phyloP scores from a whole-genome alignment of 2,888 invertebrate genomes.

The Agrochola lychnidis region DNA sequence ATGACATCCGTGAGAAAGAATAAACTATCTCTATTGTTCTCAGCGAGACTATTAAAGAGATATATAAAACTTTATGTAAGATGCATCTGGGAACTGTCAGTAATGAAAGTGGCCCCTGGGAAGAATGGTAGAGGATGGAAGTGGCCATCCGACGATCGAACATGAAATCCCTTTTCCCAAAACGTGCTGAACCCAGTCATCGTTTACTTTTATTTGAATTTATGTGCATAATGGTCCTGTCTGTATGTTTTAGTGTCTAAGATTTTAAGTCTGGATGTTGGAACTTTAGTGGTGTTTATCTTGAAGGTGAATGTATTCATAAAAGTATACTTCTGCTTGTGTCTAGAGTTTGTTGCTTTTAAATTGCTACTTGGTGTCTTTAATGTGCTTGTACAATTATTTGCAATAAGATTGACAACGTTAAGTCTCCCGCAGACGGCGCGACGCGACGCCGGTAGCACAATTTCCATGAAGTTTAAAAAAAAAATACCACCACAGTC shows the following conservation, averaged over 20 bases:
- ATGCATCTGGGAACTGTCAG: conserved; percentile 43
- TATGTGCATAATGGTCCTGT: conserved; percentile 35
- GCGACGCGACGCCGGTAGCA: too few species aligned
- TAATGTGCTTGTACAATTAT: too few species aligned
- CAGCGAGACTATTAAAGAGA: conserved; percentile 34
- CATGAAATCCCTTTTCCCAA: conserved; percentile 64
- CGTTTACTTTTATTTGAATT: conserved; percentile 54
- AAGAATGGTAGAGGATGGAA: conserved; percentile 25
- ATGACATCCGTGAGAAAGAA: conserved; percentile 18
- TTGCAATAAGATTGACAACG: too few species aligned
- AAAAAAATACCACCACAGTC: too few species aligned
- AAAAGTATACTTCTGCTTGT: not conserved
- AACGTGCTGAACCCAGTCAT: conserved; percentile 55
- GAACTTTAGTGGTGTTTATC: not conserved
- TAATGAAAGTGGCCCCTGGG: conserved; percentile 52
- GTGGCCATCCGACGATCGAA: conserved; percentile 54
- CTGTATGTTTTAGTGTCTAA: conserved; percentile 15
- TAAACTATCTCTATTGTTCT: conserved; percentile 27
- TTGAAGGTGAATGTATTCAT: conserved; percentile 18
- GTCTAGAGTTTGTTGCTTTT: not conserved
- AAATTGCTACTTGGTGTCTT: not conserved
- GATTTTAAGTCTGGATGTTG: not conserved
- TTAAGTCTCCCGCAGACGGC: too few species aligned
- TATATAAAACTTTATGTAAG: conserved; percentile 50
- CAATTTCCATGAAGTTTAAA: too few species aligned